Base-by-base conservation (phyloP, 2,888 invertebrate species). In the Spisula solida region DNA sequence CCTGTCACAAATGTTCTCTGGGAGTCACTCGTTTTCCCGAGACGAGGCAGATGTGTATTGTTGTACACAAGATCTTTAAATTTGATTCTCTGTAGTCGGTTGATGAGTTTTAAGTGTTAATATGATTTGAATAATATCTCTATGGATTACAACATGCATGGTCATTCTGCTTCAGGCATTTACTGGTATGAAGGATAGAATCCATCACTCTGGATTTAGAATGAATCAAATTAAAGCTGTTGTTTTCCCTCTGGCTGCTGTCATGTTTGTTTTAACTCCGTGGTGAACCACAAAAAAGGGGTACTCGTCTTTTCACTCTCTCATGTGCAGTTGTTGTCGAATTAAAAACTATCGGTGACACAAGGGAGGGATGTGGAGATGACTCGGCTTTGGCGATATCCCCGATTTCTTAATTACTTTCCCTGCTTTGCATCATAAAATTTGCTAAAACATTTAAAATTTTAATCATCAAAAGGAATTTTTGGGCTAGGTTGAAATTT, bases 81-180 rank as follows among this genome's bases (percentile, higher is more conserved):
- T 75, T 75, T 75, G 75, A 75, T 75, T 75, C 75, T 75, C 16
- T 6, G 31, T 29, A 75, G n/a, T 75, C 25, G 12, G 18, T 31
- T 75, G 75, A 75, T 75, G 75, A 75, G 75, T 75, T 75, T 75
- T 31, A 75, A 75, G 75, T 34, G 75, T 31, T 75, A 75, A 75
- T 75, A 75, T 75, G 75, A 75, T 75, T 75, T 75, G 31, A 75
- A 75, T 34, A 31, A 34, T 75, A 75, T 75, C 75, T 75, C 75
- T 18, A 31, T 75, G 75, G 75, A 75, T 75, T 75, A 75, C 75
- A 34, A 75, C 34, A 75, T 75, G 75, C 75, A 0, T 31, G 75
- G 75, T 75, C 75, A 75, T 75, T 31, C 31, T 75, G 75, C 75
- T 75, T 0, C 31, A 31, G 75, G 75, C 75, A 75, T 75, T 75